Conservation (phyloP, 2,797 vertebrate genomes). For the Xenops minutus region DNA sequence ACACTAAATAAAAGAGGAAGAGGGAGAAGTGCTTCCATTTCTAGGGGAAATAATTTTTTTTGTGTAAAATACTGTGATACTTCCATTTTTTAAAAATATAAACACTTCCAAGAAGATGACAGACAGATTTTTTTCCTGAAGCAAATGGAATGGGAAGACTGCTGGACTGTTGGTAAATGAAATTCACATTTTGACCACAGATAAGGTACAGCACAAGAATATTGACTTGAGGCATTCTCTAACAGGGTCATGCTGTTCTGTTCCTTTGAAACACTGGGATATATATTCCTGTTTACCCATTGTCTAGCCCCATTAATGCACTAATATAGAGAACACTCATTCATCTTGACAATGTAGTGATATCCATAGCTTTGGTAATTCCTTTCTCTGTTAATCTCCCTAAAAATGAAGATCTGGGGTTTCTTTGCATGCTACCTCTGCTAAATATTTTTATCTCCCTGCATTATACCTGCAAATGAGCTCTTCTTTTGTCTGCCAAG, state of each 20-base stretch:
- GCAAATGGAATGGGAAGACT: neutral
- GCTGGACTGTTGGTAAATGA: neutral
- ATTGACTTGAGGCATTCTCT: neutral
- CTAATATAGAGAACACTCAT: neutral
- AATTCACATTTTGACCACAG: neutral
- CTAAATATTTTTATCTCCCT: neutral
- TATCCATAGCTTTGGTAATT: neutral
- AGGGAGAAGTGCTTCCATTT: neutral
- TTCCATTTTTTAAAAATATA: neutral
- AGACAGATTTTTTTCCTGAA: neutral
- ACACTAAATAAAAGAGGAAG: neutral
- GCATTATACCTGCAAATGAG: neutral
- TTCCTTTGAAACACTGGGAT: neutral
- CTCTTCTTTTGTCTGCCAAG: neutral
- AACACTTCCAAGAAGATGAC: neutral
- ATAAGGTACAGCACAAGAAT: neutral
- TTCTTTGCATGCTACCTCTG: neutral
- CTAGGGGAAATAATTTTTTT: neutral
- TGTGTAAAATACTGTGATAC: neutral
- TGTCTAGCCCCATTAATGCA: neutral
- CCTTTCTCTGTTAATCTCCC: neutral
- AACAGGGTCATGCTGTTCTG: neutral
- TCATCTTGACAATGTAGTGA: neutral
- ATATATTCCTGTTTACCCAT: neutral
- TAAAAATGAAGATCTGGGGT: neutral